Base-by-base conservation (phyloP, 2,113 vertebrate species). In the Tetraodon nigroviridis region DNA sequence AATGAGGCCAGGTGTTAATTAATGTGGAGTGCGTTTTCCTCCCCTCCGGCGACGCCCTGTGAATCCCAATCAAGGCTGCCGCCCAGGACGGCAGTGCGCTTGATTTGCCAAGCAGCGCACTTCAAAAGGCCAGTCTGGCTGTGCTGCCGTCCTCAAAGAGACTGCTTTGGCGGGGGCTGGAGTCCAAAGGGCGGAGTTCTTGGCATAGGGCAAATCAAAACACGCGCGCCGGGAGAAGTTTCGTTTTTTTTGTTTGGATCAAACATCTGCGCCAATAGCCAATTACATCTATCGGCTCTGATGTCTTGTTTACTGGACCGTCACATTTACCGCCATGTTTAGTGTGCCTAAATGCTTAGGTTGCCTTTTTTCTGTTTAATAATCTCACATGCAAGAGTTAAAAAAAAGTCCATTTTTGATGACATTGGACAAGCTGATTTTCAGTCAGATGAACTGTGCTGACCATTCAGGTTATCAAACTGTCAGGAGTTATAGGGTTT, bases 1-100 rank as follows among this genome's bases (percentile, higher is more conserved):
- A 88, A 90, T 89, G 84, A 88, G 81, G 74, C 76, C 85, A 87
- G 87, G 84, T 89, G 87, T 87, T 89, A 89, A 89, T 90, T 86
- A 85, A 89, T 86, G 83, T 84, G 74, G 68, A 84, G 80, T 82
- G 67, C 57, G 29, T 74, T 80, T 81, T 67, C 63, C 80, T 75
- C 62, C 16, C n/a, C 47, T 82, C 69, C 67, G 56, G 69, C 11
- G 75, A 59, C 75, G 51, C 69, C 76, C 63, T 11, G 69, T 80
- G 85, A 87, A 87, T 87, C 76, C 79, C 66, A 87, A 89, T 86
- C 82, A 71, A 77, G 70, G 60, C 71, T 49, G 58, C 15, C 49
- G 69, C 66, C 48, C 37, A 64, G 69, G 57, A 79, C 71, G 20
- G 61, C 40, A 53, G 64, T 21, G 61, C 69, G 24, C 67, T 49